Base-by-base conservation (phyloP, 2,888 invertebrate species). In the Ochropacha duplaris region DNA sequence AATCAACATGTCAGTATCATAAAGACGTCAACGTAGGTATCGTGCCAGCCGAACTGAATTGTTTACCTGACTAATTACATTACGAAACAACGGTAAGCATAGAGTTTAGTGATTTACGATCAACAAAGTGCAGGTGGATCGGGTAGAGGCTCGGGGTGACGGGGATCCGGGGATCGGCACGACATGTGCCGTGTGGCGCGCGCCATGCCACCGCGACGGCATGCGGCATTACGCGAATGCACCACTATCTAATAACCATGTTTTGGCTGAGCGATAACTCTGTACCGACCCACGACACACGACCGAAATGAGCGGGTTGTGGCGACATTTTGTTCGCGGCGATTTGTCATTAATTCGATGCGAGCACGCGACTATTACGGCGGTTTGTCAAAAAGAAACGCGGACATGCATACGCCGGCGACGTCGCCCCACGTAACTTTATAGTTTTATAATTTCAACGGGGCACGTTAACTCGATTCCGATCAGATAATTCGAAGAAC, bases 221-320 rank as follows among this genome's bases (percentile, higher is more conserved):
- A 83, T 83, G 71, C 81, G 78, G 77, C 78, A 83, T 83, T 87
- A 84, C 83, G 81, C 83, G 82, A 85, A 73, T 87, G 87, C 87
- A 83, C 80, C 78, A 78, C 86, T 90, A 87, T 90, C 91, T 91
- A 92, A 91, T 92, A 86, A 89, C 85, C 79, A 86, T 90, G 87
- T 86, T 90, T 87, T 78, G 84, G 82, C 82, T 19, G 67, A 72
- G 73, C 76, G 78, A 78, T 78, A 81, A 81, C 79, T 79, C 81
- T 74, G 79, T 77, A 74, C 77, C 79, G 79, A 83, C 81, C 82
- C 81, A 82, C 83, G 77, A 83, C 81, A 82, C 81, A 82, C 83
- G 77, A 68, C 74, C 77, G 79, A 85, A 90, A 91, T 88, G 88
- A 90, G 86, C 88, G 86, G 88, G 87, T 88, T 83, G 81, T 79